These are phyloP conservation scores for Todus mexicanus DNA, from an alignment of 2,797 vertebrate genomes.

Conservation along the genomic window DNA sequence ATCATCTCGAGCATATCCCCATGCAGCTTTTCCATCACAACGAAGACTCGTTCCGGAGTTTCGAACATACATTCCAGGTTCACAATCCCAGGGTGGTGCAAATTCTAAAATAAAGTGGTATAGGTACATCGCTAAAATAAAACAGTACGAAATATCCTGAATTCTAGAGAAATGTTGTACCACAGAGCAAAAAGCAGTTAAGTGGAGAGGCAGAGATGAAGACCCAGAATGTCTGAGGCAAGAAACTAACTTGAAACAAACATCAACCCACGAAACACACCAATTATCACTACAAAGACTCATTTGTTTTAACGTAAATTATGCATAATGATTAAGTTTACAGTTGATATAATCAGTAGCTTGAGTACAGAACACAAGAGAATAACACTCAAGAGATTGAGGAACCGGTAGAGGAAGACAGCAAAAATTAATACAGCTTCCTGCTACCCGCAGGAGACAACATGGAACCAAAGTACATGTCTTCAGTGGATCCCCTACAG, in stretches of 20 bases:
- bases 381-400: background rate
- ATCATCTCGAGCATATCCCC: constrained; percentile 99
- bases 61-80: constrained; percentile 99
- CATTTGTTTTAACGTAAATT: background rate
- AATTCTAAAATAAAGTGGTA: constrained; percentile 79
- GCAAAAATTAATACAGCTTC: background rate
- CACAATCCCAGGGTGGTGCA: constrained; percentile 97
- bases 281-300: background rate
- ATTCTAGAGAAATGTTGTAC: background rate
- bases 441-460: background rate
- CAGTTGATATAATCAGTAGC: background rate
- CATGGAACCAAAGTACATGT: background rate
- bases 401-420: background rate
- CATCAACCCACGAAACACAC: background rate
- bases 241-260: background rate
- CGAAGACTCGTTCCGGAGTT: constrained; percentile 95
- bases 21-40: constrained; percentile 98
- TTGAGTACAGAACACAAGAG: background rate
- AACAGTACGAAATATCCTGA: background rate
- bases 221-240: background rate
- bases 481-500: background rate
- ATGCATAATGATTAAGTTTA: background rate
- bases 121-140: background rate
- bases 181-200: background rate
- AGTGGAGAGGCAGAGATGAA: background rate